Evolutionary conservation across 2,888 invertebrate genomes (phyloP).

Genomic region (Sinotaia quadrata): DNA sequence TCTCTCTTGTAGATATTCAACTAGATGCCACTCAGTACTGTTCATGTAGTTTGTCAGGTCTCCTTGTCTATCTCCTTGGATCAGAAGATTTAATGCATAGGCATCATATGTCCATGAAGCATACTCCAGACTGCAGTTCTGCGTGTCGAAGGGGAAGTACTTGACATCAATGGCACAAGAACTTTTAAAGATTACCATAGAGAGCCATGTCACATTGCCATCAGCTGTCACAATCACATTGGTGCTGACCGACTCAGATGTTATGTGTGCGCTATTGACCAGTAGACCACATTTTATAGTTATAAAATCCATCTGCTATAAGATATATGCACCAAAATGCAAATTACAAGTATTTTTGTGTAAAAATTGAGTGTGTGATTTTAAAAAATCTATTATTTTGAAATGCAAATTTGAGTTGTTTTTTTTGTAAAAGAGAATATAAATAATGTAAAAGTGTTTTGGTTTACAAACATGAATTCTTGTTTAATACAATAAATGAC

Average conservation of each 20-base stretch:
- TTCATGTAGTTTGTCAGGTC: constrained; percentile 91
- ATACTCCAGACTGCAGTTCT: constrained; percentile 75
- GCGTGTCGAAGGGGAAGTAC: constrained; percentile 77
- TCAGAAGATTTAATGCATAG: constrained; percentile 65
- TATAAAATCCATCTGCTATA: no score
- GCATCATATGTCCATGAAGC: constrained; percentile 77
- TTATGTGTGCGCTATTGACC: constrained; percentile 10
- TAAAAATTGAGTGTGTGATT: not conserved
- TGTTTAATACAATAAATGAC: no score
- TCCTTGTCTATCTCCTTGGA: constrained; percentile 79
- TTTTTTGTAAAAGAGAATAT: not conserved
- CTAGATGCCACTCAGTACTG: constrained; percentile 90
- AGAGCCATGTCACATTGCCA: constrained; percentile 77
- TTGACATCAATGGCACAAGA: constrained; percentile 76
- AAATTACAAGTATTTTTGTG: no score
- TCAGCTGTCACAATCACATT: constrained; percentile 75
- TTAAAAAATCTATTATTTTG: not conserved
- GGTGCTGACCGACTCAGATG: constrained; percentile 68
- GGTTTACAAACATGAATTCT: no score
- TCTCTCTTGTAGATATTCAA: constrained; percentile 74
- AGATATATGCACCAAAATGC: no score
- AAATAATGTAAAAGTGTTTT: no score
- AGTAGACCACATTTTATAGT: no score
- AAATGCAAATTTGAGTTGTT: not conserved
- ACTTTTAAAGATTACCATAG: constrained; percentile 75